Percentiles rank a stretch among this genome's conserved stretches.
These are phyloP conservation scores for Synodontis membranacea DNA, from an alignment of 2,113 vertebrate genomes.

Conservation along the genomic window DNA sequence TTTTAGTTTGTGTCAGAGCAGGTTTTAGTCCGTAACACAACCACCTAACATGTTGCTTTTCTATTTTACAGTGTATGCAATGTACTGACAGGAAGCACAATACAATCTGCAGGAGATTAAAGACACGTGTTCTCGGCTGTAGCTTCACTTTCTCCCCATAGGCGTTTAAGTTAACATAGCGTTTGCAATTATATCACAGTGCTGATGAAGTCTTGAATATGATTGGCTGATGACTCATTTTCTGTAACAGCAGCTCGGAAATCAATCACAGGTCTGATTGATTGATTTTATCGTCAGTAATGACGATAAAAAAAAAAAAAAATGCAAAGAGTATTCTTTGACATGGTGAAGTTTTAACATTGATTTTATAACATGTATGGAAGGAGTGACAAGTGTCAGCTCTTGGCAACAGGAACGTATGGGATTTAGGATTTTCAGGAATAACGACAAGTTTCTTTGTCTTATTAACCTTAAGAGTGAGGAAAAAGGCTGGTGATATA, in stretches of 20 bases:
- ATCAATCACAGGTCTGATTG: too few species aligned
- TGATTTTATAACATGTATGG: not conserved
- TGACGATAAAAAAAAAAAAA: not conserved
- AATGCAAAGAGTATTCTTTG: not conserved
- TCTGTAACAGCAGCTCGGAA: not conserved
- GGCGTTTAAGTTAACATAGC: not conserved
- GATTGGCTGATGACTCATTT: not conserved
- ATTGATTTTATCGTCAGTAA: not conserved
- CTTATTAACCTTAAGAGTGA: not conserved
- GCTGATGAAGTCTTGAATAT: not conserved
- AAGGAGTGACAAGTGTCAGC: not conserved
- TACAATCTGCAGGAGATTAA: not conserved
- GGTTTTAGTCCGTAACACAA: constrained; percentile 28
- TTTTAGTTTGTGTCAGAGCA: constrained; percentile 52
- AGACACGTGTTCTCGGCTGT: not conserved
- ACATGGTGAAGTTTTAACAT: not conserved
- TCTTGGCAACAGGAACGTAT: not conserved
- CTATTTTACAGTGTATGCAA: not conserved
- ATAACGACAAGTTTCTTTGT: not conserved
- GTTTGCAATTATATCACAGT: not conserved
- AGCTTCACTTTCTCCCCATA: constrained; percentile 5
- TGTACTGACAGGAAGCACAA: not conserved
- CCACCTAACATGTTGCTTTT: not conserved
- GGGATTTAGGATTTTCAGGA: not conserved
- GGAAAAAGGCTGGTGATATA: not conserved